Percentiles rank a stretch among this genome's conserved stretches.
Conservation (phyloP, 1,140 invertebrate genomes). For the Teleogryllus occipitalis region DNA sequence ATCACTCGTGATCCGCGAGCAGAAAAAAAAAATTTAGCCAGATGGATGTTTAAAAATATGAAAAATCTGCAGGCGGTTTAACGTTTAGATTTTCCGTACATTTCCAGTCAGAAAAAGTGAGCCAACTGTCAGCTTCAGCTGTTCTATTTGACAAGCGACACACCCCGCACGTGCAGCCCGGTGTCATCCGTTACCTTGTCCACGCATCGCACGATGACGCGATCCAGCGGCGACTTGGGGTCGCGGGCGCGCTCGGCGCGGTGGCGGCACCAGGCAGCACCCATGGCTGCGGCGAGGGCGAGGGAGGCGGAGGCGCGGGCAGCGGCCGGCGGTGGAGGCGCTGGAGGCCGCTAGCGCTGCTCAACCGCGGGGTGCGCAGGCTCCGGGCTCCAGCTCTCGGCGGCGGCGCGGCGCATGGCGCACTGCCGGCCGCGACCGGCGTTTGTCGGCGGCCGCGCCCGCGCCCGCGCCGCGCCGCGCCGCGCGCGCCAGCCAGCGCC, state of each 20-base stretch:
- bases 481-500: neutral
- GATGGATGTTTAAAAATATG: too few species aligned
- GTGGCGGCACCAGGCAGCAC: conserved; percentile 29
- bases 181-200: conserved; percentile 30
- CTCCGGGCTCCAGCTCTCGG: neutral
- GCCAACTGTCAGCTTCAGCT: neutral
- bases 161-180: neutral
- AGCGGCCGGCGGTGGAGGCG: too few species aligned
- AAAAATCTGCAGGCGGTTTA: too few species aligned
- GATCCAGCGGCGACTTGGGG: conserved; percentile 39
- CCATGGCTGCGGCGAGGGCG: neutral
- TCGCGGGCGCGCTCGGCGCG: conserved; percentile 37
- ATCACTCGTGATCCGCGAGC: too few species aligned
- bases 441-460: neutral
- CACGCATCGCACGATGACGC: conserved; percentile 38
- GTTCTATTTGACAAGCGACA: neutral
- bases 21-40: too few species aligned
- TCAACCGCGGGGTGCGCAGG: neutral
- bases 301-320: too few species aligned
- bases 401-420: neutral
- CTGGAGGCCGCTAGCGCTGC: neutral
- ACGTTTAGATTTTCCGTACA: too few species aligned
- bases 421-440: neutral
- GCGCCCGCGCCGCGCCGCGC: too few species aligned
- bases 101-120: too few species aligned